phyloP scores from a whole-genome alignment of 2,113 vertebrate species.

The Periophthalmodon schlosseri region DNA sequence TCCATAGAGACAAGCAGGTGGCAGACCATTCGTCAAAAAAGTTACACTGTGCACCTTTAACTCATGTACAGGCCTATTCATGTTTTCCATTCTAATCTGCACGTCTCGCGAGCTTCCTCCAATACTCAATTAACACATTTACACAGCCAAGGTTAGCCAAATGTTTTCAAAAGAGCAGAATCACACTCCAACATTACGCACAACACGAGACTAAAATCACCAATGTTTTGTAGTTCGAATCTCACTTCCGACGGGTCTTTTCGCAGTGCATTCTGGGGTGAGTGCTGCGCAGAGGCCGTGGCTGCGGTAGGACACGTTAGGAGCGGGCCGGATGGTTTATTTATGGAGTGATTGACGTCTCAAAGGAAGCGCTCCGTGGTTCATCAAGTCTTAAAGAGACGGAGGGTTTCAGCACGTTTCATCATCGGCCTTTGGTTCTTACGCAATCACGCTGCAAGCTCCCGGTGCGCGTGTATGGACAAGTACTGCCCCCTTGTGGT shows the following conservation, averaged over 20 bases:
- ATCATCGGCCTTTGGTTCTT: constrained; percentile 59
- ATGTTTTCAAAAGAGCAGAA: too few relatives aligned
- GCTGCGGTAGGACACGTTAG: neutral
- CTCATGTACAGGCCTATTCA: too few relatives aligned
- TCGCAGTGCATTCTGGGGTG: neutral
- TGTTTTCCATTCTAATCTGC: too few relatives aligned
- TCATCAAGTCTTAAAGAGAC: constrained; percentile 23
- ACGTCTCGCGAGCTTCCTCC: too few relatives aligned
- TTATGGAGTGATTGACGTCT: constrained; percentile 15
- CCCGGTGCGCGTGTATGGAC: neutral
- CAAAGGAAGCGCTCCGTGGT: constrained; percentile 12
- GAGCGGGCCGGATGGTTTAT: neutral
- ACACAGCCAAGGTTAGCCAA: too few relatives aligned
- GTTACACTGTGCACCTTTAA: too few relatives aligned
- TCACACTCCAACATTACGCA: too few relatives aligned
- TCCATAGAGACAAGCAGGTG: too few relatives aligned
- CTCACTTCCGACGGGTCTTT: neutral
- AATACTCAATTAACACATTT: too few relatives aligned
- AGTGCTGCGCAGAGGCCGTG: too few relatives aligned
- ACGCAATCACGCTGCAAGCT: constrained; percentile 57
- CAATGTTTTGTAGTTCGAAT: neutral
- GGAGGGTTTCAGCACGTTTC: constrained; percentile 57
- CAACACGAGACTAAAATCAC: too few relatives aligned
- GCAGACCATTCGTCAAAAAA: too few relatives aligned
- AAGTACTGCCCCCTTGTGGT: constrained; percentile 50